phyloP scores from a whole-genome alignment of 2,888 invertebrate genomes.

The Melieria crassipennis region DNA sequence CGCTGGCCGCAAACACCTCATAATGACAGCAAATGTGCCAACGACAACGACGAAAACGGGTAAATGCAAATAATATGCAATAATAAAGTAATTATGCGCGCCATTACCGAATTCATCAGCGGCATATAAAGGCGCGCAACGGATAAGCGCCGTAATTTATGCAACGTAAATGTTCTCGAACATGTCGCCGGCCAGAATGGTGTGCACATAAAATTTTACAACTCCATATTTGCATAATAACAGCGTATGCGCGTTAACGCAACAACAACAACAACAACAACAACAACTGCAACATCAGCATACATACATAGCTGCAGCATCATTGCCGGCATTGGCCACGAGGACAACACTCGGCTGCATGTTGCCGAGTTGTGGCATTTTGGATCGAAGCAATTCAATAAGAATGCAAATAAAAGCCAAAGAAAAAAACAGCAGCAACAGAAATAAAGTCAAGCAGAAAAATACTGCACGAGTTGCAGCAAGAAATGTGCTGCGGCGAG shows the following conservation, averaged over 20 bases:
- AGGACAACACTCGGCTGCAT: slow-evolving; percentile 15
- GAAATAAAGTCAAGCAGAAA: background rate
- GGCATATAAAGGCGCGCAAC: background rate
- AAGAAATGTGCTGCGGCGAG: too few species aligned
- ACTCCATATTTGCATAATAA: slow-evolving; percentile 59
- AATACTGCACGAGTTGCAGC: too few species aligned
- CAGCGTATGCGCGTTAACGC: slow-evolving; percentile 54
- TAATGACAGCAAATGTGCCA: too few species aligned
- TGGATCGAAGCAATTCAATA: slow-evolving; percentile 51
- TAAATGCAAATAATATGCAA: too few species aligned
- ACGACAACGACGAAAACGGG: too few species aligned
- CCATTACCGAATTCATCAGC: too few species aligned
- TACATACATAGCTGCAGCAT: too few species aligned
- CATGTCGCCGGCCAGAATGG: slow-evolving; percentile 45
- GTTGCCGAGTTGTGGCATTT: slow-evolving; percentile 7
- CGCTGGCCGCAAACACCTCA: too few species aligned
- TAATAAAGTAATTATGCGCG: too few species aligned
- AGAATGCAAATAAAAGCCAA: slow-evolving; percentile 25
- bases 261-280: slow-evolving; percentile 33
- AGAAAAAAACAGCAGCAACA: background rate
- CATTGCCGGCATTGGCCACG: too few species aligned
- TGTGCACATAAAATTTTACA: slow-evolving; percentile 56
- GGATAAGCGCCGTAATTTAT: slow-evolving; percentile 55
- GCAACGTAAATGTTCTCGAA: slow-evolving; percentile 53
- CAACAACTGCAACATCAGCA: too few species aligned